Evolutionary conservation across 2,113 vertebrate genomes (phyloP), one percentile per base, ranked within the genome.

Genomic region (Halichoerus grypus): DNA sequence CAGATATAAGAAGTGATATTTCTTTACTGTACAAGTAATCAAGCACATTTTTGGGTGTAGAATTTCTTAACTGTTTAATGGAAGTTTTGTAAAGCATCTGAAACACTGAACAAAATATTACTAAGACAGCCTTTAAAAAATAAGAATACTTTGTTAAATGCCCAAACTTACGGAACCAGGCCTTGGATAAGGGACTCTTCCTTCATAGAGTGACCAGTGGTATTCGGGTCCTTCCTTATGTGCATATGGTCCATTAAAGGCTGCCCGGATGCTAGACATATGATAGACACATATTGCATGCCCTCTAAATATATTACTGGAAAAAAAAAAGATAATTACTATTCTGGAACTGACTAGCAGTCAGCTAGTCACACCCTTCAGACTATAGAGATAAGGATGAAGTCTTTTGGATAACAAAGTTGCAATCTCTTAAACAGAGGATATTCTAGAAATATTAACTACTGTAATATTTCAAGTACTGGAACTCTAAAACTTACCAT

Each of bases 241-340:
- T 28, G 99, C 99, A 61, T 99, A 99, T 0, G 99, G 99, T 91
- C 99, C 99, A 31, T 99, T 99, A 97, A 99, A 99, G 53, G 99
- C 99, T 33, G 99, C 99, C 95, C 99, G 99, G 87, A 99, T 99
- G 67, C 99, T 99, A 7, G 99, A 99, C 99, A 99, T 99, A 84
- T 99, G 99, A 96, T 99, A 99, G 94, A 99, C 99, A 97, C 99
- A 99, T 91, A 99, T 81, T 22, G 99, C 99, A 83, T 99, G 99
- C 16, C 99, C 99, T 98, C 99, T 99, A 98, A 99, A 99, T 96
- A 99, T 99, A 84, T 99, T 99, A 97, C 99, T 99, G 51, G 26
- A 89, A 97, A 98, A 85, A 97, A 13, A 77, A 49, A 87, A 69
- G n/a, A 61, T 14, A 57, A 87, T 95, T 74, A 65, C 9, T 74